Base-by-base conservation (phyloP, 2,113 vertebrate species). In the Columba livia region DNA sequence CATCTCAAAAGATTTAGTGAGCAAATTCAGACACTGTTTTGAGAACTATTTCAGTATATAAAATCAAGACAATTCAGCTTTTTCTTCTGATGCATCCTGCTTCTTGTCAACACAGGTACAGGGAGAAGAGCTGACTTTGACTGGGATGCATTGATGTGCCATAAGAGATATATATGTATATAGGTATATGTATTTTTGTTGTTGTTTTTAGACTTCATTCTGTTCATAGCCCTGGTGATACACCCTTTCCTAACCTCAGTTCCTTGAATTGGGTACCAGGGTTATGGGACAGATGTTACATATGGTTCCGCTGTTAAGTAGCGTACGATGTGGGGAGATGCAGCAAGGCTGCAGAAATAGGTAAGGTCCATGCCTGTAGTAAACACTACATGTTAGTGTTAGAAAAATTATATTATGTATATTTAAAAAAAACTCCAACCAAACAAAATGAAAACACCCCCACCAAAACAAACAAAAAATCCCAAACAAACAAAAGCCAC, bases 271-370 rank as follows among this genome's bases (percentile, higher is more conserved):
- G 21, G 10, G 5, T 7, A 4, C 29, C 3, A 15, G 48, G 15
- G 13, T 17, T 42, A 32, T 1, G 20, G 42, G 34, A 18, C 31
- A 42, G 29, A 10, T 28, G 32, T 20, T 34, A 18, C 3, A 2
- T 8, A 0, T 1, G 3, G 8, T 34, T 51, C 13, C 3, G 1
- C 10, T 26, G 5, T 9, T 34, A 26, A 26, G 21, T 2, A 32
- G 23, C 1, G 1, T 5, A 1, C 21, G 26, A 53, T 31, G 58
- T 34, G 13, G 26, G 38, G 40, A 53, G 79, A 65, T 38, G 32
- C 24, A 42, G 0, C 4, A 32, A 23, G 38, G 7, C 2, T 2
- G 1, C 12, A 48, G 23, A 6, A 56, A 17, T 3, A 13, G 12
- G 5, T 16, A 32, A 23, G 16, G 31, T 21, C 15, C 13, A 10